phyloP scores from a whole-genome alignment of 2,888 invertebrate species.

The Leptinotarsa haldemani region DNA sequence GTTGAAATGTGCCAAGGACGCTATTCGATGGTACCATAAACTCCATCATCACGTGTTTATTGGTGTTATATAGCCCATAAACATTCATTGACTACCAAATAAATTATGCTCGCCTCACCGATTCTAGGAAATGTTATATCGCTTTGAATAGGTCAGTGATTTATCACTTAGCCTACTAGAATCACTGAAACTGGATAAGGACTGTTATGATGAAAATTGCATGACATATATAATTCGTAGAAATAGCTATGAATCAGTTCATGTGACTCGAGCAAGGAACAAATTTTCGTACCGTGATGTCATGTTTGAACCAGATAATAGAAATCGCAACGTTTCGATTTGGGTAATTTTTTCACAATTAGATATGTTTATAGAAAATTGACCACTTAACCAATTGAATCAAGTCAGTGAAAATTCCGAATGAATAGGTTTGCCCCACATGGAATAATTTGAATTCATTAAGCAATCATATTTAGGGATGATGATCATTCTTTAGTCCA shows the following conservation, averaged over 20 bases:
- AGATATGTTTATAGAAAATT: neutral
- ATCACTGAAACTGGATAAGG: neutral
- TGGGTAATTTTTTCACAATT: neutral
- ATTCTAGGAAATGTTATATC: neutral
- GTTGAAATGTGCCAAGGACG: slow-evolving; percentile 1
- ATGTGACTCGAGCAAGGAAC: neutral
- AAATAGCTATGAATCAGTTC: neutral
- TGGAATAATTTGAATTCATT: neutral
- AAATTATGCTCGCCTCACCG: neutral
- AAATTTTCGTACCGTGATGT: slow-evolving; percentile 9
- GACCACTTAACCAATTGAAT: neutral
- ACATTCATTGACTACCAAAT: slow-evolving; percentile 3
- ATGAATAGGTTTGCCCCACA: neutral
- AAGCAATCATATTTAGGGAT: no score
- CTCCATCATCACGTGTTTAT: neutral
- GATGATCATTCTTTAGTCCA: no score
- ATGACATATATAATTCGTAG: neutral
- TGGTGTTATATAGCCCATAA: neutral
- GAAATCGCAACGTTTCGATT: neutral
- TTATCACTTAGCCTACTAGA: neutral
- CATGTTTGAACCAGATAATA: neutral
- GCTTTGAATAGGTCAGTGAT: slow-evolving; percentile 5
- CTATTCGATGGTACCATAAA: neutral
- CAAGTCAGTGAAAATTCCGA: neutral
- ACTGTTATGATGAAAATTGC: neutral